Percentiles rank a stretch among this genome's conserved stretches.
Conservation (phyloP, 2,888 invertebrate genomes). For the Bombylius major region DNA sequence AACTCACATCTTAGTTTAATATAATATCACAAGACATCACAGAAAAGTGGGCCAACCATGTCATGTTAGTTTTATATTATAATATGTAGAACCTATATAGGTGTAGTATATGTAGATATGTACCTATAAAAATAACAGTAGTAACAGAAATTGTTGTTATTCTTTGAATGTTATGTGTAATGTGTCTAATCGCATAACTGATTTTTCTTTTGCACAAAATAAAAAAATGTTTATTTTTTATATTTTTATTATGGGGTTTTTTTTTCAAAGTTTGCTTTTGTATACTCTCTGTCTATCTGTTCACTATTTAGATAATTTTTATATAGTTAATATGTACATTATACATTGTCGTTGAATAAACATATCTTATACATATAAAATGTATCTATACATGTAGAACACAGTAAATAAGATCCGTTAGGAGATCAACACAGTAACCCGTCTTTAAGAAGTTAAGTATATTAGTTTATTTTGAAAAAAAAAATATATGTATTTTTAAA, state of each 20-base stretch:
- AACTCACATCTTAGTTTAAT: too few relatives aligned
- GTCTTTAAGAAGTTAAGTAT: not conserved
- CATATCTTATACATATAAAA: not conserved
- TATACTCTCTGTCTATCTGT: too few relatives aligned
- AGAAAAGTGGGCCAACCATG: not conserved
- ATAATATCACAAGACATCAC: too few relatives aligned
- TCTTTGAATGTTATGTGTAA: not conserved
- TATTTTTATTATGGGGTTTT: not conserved
- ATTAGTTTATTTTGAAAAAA: not conserved
- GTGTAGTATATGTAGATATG: too few relatives aligned
- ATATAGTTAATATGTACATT: too few relatives aligned
- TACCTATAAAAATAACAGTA: too few relatives aligned
- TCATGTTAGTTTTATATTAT: not conserved
- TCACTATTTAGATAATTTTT: too few relatives aligned
- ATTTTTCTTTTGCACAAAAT: not conserved
- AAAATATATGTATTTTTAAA: not conserved
- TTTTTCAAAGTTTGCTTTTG: not conserved
- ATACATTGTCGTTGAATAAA: too few relatives aligned
- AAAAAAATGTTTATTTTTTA: not conserved
- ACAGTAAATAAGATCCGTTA: not conserved
- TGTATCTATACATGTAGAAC: not conserved
- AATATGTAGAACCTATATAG: too few relatives aligned
- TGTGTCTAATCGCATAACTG: not conserved
- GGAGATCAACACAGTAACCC: not conserved
- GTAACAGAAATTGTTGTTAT: too few relatives aligned